phyloP scores from a whole-genome alignment of 2,888 invertebrate species.

The Eurytoma adleriae region DNA sequence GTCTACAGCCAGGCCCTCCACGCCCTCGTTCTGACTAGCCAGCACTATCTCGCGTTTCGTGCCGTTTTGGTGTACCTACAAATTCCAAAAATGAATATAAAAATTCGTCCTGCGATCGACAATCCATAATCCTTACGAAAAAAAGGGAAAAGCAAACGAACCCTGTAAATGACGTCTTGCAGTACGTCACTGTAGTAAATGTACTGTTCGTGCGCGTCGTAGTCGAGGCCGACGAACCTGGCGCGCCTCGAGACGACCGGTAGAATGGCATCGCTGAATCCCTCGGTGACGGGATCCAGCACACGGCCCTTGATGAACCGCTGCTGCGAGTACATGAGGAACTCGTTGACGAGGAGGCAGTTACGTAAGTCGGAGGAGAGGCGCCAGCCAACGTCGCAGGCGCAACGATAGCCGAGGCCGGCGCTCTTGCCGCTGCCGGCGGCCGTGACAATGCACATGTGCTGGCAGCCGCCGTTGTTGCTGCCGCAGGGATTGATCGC shows the following conservation, averaged over 20 bases:
- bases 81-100: background rate
- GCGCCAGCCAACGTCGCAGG: constrained; percentile 90
- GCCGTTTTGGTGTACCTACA: constrained; percentile 85
- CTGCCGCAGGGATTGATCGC: constrained; percentile 88
- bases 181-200: constrained; percentile 99
- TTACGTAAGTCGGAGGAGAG: constrained; percentile 85
- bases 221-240: constrained; percentile 96
- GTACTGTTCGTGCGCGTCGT: constrained; percentile 91
- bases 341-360: constrained; percentile 90
- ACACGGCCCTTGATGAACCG: constrained; percentile 96
- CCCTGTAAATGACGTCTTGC: constrained; percentile 91
- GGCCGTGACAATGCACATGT: constrained; percentile 95
- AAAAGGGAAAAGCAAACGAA: constrained; percentile 11
- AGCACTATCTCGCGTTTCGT: constrained; percentile 91
- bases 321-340: constrained; percentile 96
- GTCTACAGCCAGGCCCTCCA: constrained; percentile 96
- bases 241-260: constrained; percentile 95
- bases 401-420: constrained; percentile 91
- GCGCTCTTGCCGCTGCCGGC: constrained; percentile 78
- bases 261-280: constrained; percentile 95
- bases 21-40: constrained; percentile 97
- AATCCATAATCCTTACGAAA: background rate
- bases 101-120: background rate
- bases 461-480: constrained; percentile 93
- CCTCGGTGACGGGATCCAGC: constrained; percentile 90